Conservation (phyloP, 1,140 invertebrate genomes). For the Saxidomus purpurata region DNA sequence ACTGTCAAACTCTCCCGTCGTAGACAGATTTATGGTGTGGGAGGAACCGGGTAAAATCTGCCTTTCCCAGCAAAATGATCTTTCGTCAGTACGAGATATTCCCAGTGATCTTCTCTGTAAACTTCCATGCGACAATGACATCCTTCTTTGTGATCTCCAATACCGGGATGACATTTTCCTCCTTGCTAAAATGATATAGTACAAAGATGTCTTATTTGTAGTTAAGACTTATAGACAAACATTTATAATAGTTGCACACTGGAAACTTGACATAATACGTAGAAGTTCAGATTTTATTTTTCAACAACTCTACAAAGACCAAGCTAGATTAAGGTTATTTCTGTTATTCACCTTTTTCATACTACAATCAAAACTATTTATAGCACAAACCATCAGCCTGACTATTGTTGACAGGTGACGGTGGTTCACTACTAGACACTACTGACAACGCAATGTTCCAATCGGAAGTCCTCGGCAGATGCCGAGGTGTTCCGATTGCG, state of each 20-base stretch:
- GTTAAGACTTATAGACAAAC: not conserved
- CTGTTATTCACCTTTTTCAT: not conserved
- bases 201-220: too few species aligned
- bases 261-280: too few species aligned
- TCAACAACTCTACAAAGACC: too few species aligned
- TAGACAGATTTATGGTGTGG: too few species aligned
- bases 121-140: constrained; percentile 20
- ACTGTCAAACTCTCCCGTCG: too few species aligned
- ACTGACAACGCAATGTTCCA: not conserved
- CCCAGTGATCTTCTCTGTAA: not conserved
- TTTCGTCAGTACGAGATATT: not conserved
- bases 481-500: too few species aligned
- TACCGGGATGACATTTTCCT: constrained; percentile 10
- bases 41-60: not conserved
- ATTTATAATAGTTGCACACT: not conserved
- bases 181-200: constrained; percentile 36
- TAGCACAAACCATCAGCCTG: not conserved
- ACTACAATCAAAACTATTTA: not conserved
- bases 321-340: too few species aligned
- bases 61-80: constrained; percentile 41
- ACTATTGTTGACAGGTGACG: not conserved
- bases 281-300: too few species aligned
- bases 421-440: not conserved
- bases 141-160: constrained; percentile 38
- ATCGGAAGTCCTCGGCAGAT: too few species aligned